A percentile compares a stretch with the other conserved stretches of the same genome.
phyloP scores from a whole-genome alignment of 2,888 invertebrate species.

The Temnothorax rugatulus region DNA sequence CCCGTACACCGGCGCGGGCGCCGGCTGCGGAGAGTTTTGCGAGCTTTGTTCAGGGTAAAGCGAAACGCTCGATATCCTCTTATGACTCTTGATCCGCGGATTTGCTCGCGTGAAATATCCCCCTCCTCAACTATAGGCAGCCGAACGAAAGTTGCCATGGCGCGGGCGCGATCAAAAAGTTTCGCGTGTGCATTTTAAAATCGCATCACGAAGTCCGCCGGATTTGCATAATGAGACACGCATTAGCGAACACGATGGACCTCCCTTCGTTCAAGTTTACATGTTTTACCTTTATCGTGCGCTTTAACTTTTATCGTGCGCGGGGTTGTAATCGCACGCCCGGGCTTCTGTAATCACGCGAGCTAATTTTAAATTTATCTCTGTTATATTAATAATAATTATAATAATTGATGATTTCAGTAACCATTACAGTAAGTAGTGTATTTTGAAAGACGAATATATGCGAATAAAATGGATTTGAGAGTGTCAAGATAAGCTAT shows the following conservation, averaged over 20 bases:
- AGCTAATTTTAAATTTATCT: constrained; percentile 29
- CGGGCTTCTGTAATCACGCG: background rate
- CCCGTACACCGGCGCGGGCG: background rate
- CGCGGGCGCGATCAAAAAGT: constrained; percentile 36
- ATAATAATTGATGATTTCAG: background rate
- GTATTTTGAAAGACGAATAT: background rate
- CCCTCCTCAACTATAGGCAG: background rate
- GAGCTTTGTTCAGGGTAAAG: background rate
- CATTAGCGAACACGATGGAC: constrained; percentile 51
- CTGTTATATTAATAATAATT: constrained; percentile 4
- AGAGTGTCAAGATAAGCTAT: background rate
- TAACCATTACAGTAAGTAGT: background rate
- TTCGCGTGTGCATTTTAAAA: constrained; percentile 48
- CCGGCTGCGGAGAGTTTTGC: background rate
- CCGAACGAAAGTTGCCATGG: background rate
- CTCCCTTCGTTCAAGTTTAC: constrained; percentile 22
- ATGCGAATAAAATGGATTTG: background rate
- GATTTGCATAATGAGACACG: constrained; percentile 58
- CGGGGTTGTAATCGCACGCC: background rate
- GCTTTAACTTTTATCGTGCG: constrained; percentile 26
- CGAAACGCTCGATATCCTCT: constrained; percentile 19
- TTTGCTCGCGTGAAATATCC: constrained; percentile 15
- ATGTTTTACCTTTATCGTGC: background rate
- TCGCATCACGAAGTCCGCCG: constrained; percentile 24
- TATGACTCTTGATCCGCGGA: constrained; percentile 28